Percentiles rank a stretch among this genome's conserved stretches.
phyloP scores from a whole-genome alignment of 1,140 invertebrate species.

The Streblospio benedicti region DNA sequence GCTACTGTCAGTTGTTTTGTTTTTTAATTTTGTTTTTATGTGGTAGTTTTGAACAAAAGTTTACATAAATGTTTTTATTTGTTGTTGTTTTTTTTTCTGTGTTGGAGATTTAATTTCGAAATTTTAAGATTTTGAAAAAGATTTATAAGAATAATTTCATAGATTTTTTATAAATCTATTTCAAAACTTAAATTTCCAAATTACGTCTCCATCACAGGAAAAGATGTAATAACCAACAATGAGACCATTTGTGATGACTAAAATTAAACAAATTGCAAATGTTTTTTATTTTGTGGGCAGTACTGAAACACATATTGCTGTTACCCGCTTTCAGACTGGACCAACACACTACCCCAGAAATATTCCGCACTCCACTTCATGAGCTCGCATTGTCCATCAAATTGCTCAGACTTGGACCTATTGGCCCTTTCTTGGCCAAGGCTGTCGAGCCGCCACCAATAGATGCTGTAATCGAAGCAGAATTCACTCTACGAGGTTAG shows the following conservation, averaged over 20 bases:
- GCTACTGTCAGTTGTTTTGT: background rate
- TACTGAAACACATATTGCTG: too few species aligned
- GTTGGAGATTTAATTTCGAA: background rate
- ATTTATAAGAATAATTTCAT: background rate
- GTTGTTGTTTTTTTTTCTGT: background rate
- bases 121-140: background rate
- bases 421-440: conserved; percentile 47
- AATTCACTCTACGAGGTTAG: conserved; percentile 45
- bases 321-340: conserved; percentile 59
- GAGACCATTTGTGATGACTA: too few species aligned
- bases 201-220: too few species aligned
- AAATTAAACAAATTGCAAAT: too few species aligned
- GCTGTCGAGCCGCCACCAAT: conserved; percentile 51
- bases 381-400: conserved; percentile 56
- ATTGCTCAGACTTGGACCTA: conserved; percentile 47
- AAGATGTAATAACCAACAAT: too few species aligned
- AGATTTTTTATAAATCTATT: conserved; percentile 4
- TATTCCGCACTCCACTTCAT: conserved; percentile 88
- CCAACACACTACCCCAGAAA: conserved; percentile 87
- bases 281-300: too few species aligned
- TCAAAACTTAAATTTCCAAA: too few species aligned
- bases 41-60: background rate
- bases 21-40: background rate
- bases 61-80: background rate
- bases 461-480: conserved; percentile 51